phyloP scores from a whole-genome alignment of 2,113 vertebrate species.

The Anser cygnoides region DNA sequence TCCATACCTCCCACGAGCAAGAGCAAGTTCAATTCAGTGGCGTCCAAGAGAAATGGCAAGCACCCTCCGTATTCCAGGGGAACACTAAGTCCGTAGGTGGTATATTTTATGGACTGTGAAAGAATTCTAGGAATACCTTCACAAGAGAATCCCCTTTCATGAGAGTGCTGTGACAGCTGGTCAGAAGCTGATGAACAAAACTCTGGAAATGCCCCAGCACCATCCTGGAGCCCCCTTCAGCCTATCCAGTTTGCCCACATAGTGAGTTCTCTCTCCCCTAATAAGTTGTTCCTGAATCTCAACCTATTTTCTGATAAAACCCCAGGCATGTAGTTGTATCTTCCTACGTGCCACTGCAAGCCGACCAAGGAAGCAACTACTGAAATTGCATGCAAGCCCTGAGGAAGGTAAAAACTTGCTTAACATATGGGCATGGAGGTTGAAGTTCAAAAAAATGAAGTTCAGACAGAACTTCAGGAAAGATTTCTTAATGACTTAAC shows the following conservation, averaged over 20 bases:
- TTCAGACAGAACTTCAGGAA: neutral
- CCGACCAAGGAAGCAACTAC: neutral
- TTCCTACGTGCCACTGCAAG: neutral
- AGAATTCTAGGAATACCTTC: neutral
- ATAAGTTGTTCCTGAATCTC: neutral
- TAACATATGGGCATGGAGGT: neutral
- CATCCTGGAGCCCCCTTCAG: too few relatives aligned
- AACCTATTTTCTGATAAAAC: neutral
- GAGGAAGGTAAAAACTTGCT: neutral
- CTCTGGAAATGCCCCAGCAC: neutral
- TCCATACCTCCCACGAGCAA: neutral
- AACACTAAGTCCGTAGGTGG: too few relatives aligned
- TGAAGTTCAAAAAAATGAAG: neutral
- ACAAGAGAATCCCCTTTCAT: neutral
- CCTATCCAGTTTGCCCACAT: neutral
- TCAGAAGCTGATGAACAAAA: neutral
- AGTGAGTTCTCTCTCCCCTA: neutral
- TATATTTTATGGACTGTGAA: neutral
- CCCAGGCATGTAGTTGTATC: neutral
- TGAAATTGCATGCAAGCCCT: accelerated
- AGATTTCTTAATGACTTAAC: neutral
- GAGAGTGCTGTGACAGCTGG: neutral
- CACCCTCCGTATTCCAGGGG: neutral
- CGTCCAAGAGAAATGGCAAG: neutral
- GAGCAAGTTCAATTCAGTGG: neutral